Base-by-base conservation (phyloP, 2,888 invertebrate genomes). In the Lepas anatifera region DNA sequence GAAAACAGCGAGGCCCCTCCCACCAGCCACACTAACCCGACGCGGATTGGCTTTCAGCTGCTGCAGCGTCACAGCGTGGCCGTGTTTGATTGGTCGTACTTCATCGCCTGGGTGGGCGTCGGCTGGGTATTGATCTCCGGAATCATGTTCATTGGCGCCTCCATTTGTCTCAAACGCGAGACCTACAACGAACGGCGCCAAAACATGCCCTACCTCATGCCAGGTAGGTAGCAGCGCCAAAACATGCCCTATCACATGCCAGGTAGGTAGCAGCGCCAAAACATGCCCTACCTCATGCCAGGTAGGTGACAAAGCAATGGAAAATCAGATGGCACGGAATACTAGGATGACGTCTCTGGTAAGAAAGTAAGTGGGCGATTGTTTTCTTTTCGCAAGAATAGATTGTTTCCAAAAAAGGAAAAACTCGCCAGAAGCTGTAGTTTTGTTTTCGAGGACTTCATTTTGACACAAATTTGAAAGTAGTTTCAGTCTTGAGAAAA, bases 171-270 rank as follows among this genome's bases (percentile, higher is more conserved):
- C 81, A 87, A 92, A 81, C 92, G 90, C 81, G 95, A 95, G 84
- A 87, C 92, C 80, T 93, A 93, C 83, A 87, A 90, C 81, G 95
- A 95, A 82, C 93, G 95, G 83, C 92, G 93, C 82, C 88, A 94
- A 85, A 95, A 95, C 85, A 91, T 95, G 89, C 95, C 95, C 86
- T 95, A 95, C 84, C 39, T 66, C 66, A 66, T 66, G 66, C 66
- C 66, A 13, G 66, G 66, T 66, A 41, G 25, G 66, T 66, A 95
- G 82, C 93, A 95, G 83, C 92, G 93, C 82, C 88, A 94, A 85
- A 95, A 95, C 85, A 91, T 95, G 89, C 95, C 95, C 86, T 95
- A 95, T 84, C 39, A 39, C 66, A 66, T 66, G 66, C 66, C 66
- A 13, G 66, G 66, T 66, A 41, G 25, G 66, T 66, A 95, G 82